Base-by-base conservation (phyloP, 2,888 invertebrate genomes). In the Xestia rhomboidea region DNA sequence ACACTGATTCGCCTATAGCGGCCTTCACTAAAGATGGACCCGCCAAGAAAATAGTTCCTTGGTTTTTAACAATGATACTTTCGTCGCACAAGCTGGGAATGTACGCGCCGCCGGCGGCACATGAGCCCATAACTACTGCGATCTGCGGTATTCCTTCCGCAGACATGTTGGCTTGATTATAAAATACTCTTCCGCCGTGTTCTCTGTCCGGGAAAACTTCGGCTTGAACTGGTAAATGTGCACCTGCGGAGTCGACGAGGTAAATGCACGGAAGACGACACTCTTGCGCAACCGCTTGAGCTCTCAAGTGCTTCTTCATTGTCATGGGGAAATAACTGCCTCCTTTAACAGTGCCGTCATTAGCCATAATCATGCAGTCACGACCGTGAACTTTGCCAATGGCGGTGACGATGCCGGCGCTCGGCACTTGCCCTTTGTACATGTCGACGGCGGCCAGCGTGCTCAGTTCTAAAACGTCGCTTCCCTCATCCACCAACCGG, bases 31-130 rank as follows among this genome's bases (percentile, higher is more conserved):
- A 95, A 2, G 99, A 99, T 21, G 99, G 99, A 1, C 99, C 99
- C 57, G 98, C 99, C 68, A 99, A 97, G 95, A 99, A 99, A 88
- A 99, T 99, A 0, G 99, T 99, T 51, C 99, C 99, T 94, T 99
- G 99, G 88, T 98, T 97, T 90, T 98, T 98, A 10, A 99, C 99
- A 91, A 99, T 99, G 71, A 99, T 97, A 91, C 98, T 99, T 96
- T 99, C 99, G 92, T 99, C 99, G 0, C 99, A 98, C 99, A 99
- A 99, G 64, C 99, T 99, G 85, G 99, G 98, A 41, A 99, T 98
- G 91, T 99, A 99, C 13, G 99, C 99, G 6, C 99, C 99, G 54
- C 99, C 99, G 38, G 99, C 99, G 0, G 99, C 99, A 93, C 99
- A 99, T 82, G 99, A 98, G 30, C 99, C 99, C 98, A 99, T 98